phyloP scores from a whole-genome alignment of 2,797 vertebrate species.

The Spea hammondii region DNA sequence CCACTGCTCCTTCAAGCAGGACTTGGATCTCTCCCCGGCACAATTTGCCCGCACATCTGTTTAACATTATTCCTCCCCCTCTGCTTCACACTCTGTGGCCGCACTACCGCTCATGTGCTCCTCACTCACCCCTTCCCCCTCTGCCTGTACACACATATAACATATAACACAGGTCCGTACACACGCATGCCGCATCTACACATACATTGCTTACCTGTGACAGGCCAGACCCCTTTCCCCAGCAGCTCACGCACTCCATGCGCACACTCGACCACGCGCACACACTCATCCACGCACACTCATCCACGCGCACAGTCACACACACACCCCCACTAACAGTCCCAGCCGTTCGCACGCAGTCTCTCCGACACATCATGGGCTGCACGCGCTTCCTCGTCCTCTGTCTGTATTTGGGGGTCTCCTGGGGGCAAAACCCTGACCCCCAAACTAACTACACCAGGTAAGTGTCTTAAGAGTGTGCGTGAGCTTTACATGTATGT shows the following conservation, averaged over 20 bases:
- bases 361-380: slow-evolving; percentile 33
- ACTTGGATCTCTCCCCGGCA: slow-evolving; percentile 14
- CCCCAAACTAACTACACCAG: slow-evolving; percentile 19
- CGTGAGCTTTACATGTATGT: not conserved
- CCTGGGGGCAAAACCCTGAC: slow-evolving; percentile 3
- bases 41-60: not conserved
- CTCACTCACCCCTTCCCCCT: slow-evolving; percentile 29
- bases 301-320: slow-evolving; percentile 21
- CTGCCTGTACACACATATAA: not conserved
- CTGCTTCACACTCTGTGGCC: not conserved
- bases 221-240: no score
- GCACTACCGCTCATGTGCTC: not conserved
- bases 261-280: not conserved
- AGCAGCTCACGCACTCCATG: no score
- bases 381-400: not conserved
- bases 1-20: not conserved
- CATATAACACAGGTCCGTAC: slow-evolving; percentile 18
- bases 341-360: not conserved
- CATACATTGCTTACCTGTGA: not conserved
- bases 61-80: slow-evolving; percentile 5
- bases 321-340: not conserved
- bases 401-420: not conserved
- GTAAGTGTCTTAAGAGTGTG: not conserved
- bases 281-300: not conserved
- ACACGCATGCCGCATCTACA: slow-evolving; percentile 25